phyloP scores from a whole-genome alignment of 2,797 vertebrate species.

The Psittacula echo region DNA sequence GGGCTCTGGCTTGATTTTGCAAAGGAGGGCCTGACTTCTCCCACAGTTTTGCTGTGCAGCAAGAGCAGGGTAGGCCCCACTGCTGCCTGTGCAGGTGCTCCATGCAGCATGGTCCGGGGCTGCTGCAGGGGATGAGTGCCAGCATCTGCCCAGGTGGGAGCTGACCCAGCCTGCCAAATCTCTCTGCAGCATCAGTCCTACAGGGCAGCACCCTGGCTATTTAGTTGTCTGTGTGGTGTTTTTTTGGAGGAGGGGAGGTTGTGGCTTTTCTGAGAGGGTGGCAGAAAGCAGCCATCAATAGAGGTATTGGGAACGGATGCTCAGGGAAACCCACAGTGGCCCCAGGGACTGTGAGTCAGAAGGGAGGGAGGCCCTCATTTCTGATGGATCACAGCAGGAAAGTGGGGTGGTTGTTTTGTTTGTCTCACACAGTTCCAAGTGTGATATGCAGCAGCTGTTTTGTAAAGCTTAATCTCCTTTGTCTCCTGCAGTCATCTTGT shows the following conservation, averaged over 20 bases:
- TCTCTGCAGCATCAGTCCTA: background rate
- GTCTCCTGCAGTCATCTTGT: background rate
- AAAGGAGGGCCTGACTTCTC: background rate
- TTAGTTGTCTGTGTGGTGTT: background rate
- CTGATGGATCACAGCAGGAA: constrained; percentile 23
- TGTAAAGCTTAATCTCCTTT: constrained; percentile 1
- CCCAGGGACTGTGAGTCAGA: constrained; percentile 29
- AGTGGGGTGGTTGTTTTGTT: background rate
- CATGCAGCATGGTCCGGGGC: background rate
- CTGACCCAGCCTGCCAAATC: background rate
- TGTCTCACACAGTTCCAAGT: background rate
- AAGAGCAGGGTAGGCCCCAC: background rate
- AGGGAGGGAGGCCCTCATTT: background rate
- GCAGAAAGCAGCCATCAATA: constrained; percentile 4
- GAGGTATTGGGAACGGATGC: background rate
- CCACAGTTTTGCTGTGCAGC: background rate
- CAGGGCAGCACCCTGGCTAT: background rate
- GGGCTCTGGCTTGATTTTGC: background rate
- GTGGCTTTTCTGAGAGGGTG: background rate
- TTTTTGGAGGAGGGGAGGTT: background rate
- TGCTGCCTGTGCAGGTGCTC: background rate
- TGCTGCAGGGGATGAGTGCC: background rate
- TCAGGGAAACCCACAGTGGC: background rate
- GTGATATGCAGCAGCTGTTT: constrained; percentile 7
- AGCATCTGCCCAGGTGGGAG: background rate